phyloP scores from a whole-genome alignment of 2,888 invertebrate species.

The Alentia gelatinosa region DNA sequence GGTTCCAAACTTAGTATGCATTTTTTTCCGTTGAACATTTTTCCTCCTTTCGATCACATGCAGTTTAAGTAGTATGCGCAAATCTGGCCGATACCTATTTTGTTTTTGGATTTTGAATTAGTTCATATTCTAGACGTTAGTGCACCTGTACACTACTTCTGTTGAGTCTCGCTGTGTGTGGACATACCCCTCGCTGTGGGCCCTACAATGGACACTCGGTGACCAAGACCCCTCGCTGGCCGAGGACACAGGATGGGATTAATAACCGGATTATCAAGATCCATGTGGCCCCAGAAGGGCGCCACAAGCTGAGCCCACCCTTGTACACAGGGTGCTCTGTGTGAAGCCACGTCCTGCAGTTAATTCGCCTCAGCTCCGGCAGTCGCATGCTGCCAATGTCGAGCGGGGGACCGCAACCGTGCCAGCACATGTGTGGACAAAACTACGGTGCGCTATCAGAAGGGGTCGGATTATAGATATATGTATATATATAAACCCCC shows the following conservation, averaged over 20 bases:
- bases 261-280: constrained; percentile 28
- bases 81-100: constrained; percentile 1
- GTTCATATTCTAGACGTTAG: constrained; percentile 36
- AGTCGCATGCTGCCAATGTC: background rate
- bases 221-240: constrained; percentile 32
- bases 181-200: background rate
- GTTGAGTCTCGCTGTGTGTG: background rate
- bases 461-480: too few relatives aligned
- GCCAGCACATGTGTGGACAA: background rate
- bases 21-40: background rate
- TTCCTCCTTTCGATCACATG: background rate
- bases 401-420: background rate
- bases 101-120: constrained; percentile 28
- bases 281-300: constrained; percentile 18
- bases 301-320: background rate
- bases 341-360: background rate
- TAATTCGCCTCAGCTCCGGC: background rate
- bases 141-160: background rate
- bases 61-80: constrained; percentile 16
- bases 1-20: background rate
- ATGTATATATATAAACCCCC: too few relatives aligned
- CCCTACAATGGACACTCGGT: background rate
- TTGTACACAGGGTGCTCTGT: background rate
- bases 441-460: too few relatives aligned
- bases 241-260: constrained; percentile 31